Conservation (phyloP, 2,888 invertebrate genomes). For the Pyrgus malvae region DNA sequence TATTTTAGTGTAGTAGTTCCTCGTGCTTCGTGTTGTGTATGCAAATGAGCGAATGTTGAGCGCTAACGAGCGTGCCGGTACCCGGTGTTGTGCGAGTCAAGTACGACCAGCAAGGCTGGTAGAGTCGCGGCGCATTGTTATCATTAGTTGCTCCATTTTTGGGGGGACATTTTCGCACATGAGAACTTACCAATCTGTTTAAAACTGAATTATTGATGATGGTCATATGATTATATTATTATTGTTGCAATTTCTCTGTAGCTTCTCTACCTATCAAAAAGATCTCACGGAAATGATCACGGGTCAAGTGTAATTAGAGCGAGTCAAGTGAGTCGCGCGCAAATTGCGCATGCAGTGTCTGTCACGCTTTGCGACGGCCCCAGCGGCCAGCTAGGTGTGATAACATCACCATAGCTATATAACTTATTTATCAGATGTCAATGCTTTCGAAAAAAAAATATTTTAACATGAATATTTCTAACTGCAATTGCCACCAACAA, state of each 20-base stretch:
- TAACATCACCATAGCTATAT: neutral
- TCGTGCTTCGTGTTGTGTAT: constrained; percentile 2
- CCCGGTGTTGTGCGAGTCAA: neutral
- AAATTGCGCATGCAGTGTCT: neutral
- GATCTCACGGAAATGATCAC: constrained; percentile 22
- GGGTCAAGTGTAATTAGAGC: constrained; percentile 21
- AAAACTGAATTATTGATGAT: no score
- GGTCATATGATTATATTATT: no score
- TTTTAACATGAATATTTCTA: no score
- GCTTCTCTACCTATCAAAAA: neutral
- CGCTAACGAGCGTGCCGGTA: neutral
- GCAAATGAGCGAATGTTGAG: neutral
- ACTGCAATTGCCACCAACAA: no score
- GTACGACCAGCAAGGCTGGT: neutral
- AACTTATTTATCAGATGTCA: no score
- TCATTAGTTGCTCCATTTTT: neutral
- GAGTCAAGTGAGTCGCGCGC: constrained; percentile 15
- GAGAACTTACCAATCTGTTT: no score
- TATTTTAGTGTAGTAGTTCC: neutral
- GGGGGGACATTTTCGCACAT: neutral
- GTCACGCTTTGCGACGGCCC: neutral
- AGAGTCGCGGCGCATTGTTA: neutral
- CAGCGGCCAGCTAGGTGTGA: neutral
- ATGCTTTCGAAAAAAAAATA: no score
- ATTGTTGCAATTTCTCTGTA: no score